A percentile compares a stretch with the other conserved stretches of the same genome.
These are phyloP conservation scores for Gymnoscopelus braueri DNA, from an alignment of 2,797 vertebrate genomes.

Conservation along the genomic window DNA sequence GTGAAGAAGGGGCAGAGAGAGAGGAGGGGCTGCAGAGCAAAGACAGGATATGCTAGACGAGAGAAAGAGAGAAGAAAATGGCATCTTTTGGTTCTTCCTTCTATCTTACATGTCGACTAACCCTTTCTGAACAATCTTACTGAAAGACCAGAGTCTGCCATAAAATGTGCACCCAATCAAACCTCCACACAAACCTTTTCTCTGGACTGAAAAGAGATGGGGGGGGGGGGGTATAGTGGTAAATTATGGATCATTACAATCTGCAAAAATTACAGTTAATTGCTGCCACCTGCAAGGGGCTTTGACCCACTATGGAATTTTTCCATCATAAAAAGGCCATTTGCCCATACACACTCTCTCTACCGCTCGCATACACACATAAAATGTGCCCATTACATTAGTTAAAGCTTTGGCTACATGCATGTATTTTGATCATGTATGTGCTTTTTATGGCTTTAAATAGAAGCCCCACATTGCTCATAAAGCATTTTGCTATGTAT, in stretches of 20 bases:
- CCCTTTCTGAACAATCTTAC: slow-evolving; percentile 70
- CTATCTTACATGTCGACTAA: slow-evolving; percentile 1
- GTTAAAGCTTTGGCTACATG: slow-evolving; percentile 51
- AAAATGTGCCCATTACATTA: slow-evolving; percentile 73
- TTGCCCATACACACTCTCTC: slow-evolving; percentile 69
- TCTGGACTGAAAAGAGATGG: slow-evolving; percentile 78
- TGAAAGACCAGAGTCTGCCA: slow-evolving; percentile 72
- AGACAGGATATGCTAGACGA: slow-evolving; percentile 40
- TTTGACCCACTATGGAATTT: slow-evolving; percentile 85
- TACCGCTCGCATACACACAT: slow-evolving; percentile 66
- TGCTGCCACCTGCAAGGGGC: slow-evolving; percentile 89
- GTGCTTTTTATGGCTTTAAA: slow-evolving; percentile 67
- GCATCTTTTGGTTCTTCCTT: slow-evolving; percentile 54
- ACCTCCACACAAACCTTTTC: slow-evolving; percentile 75
- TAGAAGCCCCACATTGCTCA: slow-evolving; percentile 57
- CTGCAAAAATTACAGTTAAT: slow-evolving; percentile 90
- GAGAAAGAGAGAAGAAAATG: slow-evolving; percentile 42
- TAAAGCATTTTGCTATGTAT: slow-evolving; percentile 62
- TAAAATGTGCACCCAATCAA: slow-evolving; percentile 82
- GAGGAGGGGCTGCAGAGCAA: slow-evolving; percentile 31
- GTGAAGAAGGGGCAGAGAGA: slow-evolving; percentile 51
- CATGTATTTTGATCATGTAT: slow-evolving; percentile 61
- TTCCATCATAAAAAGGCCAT: slow-evolving; percentile 84
- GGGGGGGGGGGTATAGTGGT: slow-evolving; percentile 72
- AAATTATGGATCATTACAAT: slow-evolving; percentile 91